Base-by-base conservation (phyloP, 2,113 vertebrate genomes). In the Rhabdornis inornatus region DNA sequence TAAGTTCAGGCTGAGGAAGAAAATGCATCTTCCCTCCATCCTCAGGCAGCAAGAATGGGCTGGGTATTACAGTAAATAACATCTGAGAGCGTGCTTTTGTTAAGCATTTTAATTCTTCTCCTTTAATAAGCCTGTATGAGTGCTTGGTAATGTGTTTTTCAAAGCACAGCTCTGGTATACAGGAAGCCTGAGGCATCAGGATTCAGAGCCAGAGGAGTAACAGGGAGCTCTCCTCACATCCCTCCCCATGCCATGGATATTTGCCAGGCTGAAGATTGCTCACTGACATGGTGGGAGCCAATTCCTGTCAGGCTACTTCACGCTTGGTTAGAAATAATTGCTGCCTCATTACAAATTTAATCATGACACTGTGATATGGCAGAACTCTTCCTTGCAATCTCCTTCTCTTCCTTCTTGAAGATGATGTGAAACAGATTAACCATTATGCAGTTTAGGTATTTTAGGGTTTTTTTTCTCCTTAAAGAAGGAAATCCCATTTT, bases 341-440 rank as follows among this genome's bases (percentile, higher is more conserved):
- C 63, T 94, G 82, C 53, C 84, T 92, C 63, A 20, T 83, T 87
- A 65, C 66, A 47, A 72, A 94, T 95, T 84, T 87, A 87, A 94
- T 95, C 91, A 69, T 28, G 53, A 66, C 44, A 28, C 65, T 9
- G n/a, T 25, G 76, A 81, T 65, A 77, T 0, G 24, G 68, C 60
- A 25, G 37, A 53, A 77, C 60, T 87, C 70, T 37, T 50, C 85
- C 63, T 19, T 19, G 53, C 28, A 5, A 40, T 60, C 55, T 72
- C 25, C 40, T 59, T 42, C 59, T 31, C 42, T n/a, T 64, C 40
- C 44, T 60, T 83, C 47, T 23, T 25, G 25, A 66, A 44, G 37
- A 47, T 65, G 28, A 25, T 20, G 25, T 19, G 60, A 27, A 94
- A 66, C 22, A 68, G 16, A 75, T 52, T 6, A 64, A 66, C 50